Evolutionary conservation across 23 tunicate genomes (phyloP).

Genomic region (Styela clava): DNA sequence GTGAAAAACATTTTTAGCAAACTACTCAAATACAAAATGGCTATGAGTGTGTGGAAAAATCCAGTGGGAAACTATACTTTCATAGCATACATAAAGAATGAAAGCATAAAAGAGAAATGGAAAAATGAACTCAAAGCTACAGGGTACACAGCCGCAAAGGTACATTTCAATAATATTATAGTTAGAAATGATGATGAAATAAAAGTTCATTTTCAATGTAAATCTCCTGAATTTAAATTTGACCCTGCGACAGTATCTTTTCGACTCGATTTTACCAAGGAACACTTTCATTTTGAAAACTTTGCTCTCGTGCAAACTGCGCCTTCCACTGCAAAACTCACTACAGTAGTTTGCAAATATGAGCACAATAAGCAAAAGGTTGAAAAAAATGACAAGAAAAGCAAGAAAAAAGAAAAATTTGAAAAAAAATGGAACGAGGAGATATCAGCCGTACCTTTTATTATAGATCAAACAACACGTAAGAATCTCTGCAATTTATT

Average conservation of each 20-base stretch:
- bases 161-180: not conserved
- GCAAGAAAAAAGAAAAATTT: too few species aligned
- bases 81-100: not conserved
- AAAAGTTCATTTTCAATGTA: not conserved
- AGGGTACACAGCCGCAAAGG: not conserved
- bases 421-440: too few species aligned
- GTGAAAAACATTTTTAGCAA: not conserved
- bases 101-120: not conserved
- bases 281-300: not conserved
- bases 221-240: not conserved
- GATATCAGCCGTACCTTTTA: too few species aligned
- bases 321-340: not conserved
- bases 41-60: not conserved
- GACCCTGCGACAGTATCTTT: not conserved
- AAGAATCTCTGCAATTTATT: too few species aligned
- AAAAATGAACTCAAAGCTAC: not conserved
- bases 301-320: not conserved
- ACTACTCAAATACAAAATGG: not conserved
- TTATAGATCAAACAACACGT: too few species aligned
- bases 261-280: not conserved
- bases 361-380: not conserved
- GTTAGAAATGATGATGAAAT: not conserved
- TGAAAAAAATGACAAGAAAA: too few species aligned
- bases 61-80: not conserved
- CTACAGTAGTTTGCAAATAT: not conserved